These are phyloP conservation scores for Microcebus jonahi DNA, from an alignment of 2,113 vertebrate genomes.

Conservation along the genomic window DNA sequence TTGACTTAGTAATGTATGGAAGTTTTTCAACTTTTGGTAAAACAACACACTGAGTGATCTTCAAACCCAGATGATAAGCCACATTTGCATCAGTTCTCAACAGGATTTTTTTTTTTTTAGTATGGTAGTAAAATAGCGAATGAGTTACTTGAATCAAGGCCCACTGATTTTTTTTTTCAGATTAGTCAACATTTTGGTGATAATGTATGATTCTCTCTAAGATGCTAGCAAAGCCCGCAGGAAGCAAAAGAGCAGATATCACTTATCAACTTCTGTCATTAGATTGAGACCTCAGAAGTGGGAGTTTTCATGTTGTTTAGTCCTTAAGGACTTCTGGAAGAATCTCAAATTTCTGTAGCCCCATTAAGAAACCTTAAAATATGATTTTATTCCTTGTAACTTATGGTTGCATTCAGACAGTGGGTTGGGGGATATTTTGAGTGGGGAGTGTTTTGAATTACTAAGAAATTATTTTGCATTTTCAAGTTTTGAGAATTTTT, in stretches of 20 bases:
- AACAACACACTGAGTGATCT: neutral
- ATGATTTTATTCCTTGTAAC: neutral
- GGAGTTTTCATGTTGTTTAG: neutral
- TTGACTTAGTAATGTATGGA: neutral
- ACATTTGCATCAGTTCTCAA: neutral
- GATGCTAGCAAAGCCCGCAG: neutral
- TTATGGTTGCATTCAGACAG: neutral
- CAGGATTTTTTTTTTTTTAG: neutral
- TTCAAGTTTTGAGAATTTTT: neutral
- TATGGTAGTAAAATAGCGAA: neutral
- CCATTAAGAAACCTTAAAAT: constrained; percentile 21
- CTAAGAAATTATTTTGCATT: neutral
- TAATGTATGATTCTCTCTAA: neutral
- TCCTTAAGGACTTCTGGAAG: constrained; percentile 5
- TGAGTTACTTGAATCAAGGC: neutral
- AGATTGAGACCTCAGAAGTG: neutral
- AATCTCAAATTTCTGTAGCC: neutral
- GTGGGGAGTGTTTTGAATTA: neutral
- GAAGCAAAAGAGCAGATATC: neutral
- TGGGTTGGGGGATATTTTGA: neutral
- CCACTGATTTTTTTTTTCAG: neutral
- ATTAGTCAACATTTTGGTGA: constrained; percentile 29
- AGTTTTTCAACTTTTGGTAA: neutral
- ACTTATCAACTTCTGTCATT: neutral
- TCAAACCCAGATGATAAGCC: neutral